A percentile compares a stretch with the other conserved stretches of the same genome.
phyloP scores from a whole-genome alignment of 2,113 vertebrate genomes.

The Chloebia gouldiae region DNA sequence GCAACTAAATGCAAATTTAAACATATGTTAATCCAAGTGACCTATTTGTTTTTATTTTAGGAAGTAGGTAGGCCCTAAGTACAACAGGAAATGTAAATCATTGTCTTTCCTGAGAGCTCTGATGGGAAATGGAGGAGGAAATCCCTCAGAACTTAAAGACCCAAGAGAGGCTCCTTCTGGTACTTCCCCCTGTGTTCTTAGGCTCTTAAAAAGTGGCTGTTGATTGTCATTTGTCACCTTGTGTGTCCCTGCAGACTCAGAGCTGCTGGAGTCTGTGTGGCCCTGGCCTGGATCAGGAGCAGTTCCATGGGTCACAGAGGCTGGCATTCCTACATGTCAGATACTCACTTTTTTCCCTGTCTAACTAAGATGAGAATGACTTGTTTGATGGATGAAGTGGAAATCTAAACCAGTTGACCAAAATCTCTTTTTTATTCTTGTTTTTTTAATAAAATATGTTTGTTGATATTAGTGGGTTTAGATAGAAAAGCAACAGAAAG shows the following conservation, averaged over 20 bases:
- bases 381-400: not conserved
- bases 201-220: not conserved
- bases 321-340: not conserved
- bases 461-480: not conserved
- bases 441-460: not conserved
- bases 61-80: not conserved
- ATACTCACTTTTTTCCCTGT: not conserved
- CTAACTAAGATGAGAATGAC: not conserved
- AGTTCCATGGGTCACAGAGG: not conserved
- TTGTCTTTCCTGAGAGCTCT: not conserved
- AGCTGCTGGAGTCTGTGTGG: not conserved
- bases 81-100: not conserved
- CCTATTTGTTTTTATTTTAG: not conserved
- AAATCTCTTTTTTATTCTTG: not conserved
- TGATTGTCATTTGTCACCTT: not conserved
- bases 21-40: slow-evolving; percentile 48
- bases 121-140: not conserved
- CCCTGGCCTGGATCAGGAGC: not conserved
- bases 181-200: not conserved
- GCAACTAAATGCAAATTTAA: slow-evolving; percentile 77
- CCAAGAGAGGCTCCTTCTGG: not conserved
- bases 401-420: not conserved
- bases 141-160: not conserved
- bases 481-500: not conserved
- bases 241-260: not conserved